Evolutionary conservation across 2,797 vertebrate genomes (phyloP), one percentile per base, ranked within the genome.

Genomic region (Danio tinwini): DNA sequence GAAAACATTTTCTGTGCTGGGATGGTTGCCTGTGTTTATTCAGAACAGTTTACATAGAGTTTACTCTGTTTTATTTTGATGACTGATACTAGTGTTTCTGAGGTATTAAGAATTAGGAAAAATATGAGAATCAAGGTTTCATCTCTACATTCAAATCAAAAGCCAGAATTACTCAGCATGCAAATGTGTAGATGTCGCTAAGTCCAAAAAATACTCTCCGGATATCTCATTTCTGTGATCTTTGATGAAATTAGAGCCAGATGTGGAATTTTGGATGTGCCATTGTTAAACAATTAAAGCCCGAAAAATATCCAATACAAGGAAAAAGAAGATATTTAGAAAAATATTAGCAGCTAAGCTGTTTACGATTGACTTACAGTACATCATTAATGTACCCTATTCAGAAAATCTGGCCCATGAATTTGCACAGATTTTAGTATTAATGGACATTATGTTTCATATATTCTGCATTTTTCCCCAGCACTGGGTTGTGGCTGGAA

Each of bases 61-160:
- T 37, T 49, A 37, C 29, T 29, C 11, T 14, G 44, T 49, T 61
- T 74, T 13, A 47, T 74, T 56, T 44, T 44, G 40, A 44, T 71
- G 19, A 29, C 74, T 63, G 58, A 50, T 37, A 37, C 47, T 45
- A 21, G 39, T n/a, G 17, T 76, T 64, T 29, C 0, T 29, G 19
- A 37, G 19, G 14, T 13, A n/a, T 56, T 55, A 45, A 11, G 56
- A 40, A 44, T 75, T 42, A 55, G 44, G 37, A 49, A 53, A 76
- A 76, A 76, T 44, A 7, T 11, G 29, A 3, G 53, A 8, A 13
- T 56, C 14, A 13, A 17, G 40, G 40, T 29, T 17, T 70, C 4
- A 19, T 11, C 49, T 65, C 40, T 13, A 42, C 17, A 67, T 76
- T 76, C 62, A 65, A 76, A 76, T 44, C 50, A 47, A 11, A 56